These are phyloP conservation scores for Cerastis leucographa DNA, from an alignment of 2,888 invertebrate genomes.

Conservation along the genomic window DNA sequence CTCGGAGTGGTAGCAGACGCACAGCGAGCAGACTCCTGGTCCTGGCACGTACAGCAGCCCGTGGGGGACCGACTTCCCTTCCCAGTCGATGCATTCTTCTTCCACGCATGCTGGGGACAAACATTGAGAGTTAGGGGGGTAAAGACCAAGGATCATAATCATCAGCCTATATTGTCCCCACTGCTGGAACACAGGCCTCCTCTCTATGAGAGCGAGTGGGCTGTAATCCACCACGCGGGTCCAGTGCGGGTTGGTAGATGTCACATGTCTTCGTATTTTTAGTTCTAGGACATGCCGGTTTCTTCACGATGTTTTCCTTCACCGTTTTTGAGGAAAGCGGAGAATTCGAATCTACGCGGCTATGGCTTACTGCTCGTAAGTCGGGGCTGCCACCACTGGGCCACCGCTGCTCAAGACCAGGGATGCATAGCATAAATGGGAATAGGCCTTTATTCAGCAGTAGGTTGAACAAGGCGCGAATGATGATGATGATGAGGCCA, in stretches of 20 bases:
- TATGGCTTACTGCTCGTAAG: no score
- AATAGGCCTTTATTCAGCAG: background rate
- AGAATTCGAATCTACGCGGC: no score
- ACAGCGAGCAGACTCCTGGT: slow-evolving; percentile 95
- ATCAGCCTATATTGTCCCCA: no score
- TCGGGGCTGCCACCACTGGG: no score
- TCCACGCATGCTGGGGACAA: slow-evolving; percentile 91
- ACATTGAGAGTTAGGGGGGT: background rate
- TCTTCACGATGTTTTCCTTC: no score
- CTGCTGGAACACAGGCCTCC: no score
- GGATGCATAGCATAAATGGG: background rate
- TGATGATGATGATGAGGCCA: background rate
- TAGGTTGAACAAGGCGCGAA: background rate
- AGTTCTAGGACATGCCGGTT: no score
- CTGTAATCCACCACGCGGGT: no score
- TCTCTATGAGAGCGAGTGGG: no score
- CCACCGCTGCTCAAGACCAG: background rate
- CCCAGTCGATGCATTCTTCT: slow-evolving; percentile 96
- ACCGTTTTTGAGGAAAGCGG: no score
- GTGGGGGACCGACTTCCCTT: slow-evolving; percentile 94
- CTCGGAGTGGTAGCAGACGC: slow-evolving; percentile 96
- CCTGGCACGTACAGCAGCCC: slow-evolving; percentile 96
- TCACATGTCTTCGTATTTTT: no score
- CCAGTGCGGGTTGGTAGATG: no score
- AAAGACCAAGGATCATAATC: background rate